Base-by-base conservation (phyloP, 1,140 invertebrate genomes). In the Helicorthomorpha holstii region DNA sequence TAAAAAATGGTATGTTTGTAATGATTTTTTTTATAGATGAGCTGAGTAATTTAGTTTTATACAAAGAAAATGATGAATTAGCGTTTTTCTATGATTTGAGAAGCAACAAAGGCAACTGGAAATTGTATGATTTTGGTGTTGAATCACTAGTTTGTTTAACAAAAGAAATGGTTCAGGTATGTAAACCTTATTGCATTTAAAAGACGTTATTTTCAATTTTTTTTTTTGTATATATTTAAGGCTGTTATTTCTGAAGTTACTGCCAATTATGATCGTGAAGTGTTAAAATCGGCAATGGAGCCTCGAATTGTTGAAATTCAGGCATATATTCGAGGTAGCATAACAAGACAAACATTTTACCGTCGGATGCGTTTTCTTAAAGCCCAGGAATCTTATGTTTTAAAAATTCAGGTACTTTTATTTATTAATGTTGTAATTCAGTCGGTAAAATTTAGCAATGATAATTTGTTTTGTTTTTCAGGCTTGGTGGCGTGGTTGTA, bases 401-500 rank as follows among this genome's bases (percentile, higher is more conserved):
- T 79, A 2, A 69, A 65, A 54, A 81, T 83, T 59, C 70, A 71
- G 64, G 67, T 70, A 56, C 7, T 45, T 48, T 23, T 27, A 26
- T 50, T 10, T n/a, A n/a, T n/a, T n/a, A n/a, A n/a, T n/a, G n/a
- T 14, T 43, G 25, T 2, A 48, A 34, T 42, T 51, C 48, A 50
- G 25, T 51, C 24, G 25, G 41, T 34, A 27, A 52, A 49, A 24
- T 47, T 21, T 23, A 52, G 1, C 54, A n/a, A 22, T 44, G 25
- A 42, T 49, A 34, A 48, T 19, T 22, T 49, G 43, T 10, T 52
- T 52, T 61, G 51, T 12, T 27, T 22, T 54, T 45, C 75, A 85
- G 72, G 66, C 76, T 1, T 82, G 77, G 75, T 84, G 79, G 79
- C 71, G 76, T 54, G 66, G 67, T 42, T 56, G 72, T 7, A 48